These are phyloP conservation scores for Podarcis raffonei DNA, from an alignment of 2,113 vertebrate genomes.

Conservation along the genomic window DNA sequence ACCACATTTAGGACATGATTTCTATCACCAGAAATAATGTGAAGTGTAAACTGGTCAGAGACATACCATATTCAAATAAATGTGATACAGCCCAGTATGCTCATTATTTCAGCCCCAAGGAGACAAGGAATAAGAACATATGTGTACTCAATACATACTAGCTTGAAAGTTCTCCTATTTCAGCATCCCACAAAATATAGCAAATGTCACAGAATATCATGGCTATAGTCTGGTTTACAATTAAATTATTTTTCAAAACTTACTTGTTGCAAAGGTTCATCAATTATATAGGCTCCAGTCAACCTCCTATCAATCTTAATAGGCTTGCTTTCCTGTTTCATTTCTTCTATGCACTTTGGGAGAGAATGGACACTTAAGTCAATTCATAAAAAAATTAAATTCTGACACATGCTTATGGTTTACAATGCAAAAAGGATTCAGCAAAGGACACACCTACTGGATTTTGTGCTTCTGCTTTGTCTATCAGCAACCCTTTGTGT, in stretches of 20 bases:
- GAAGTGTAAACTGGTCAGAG: neutral
- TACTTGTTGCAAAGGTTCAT: constrained; percentile 98
- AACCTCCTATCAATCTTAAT: constrained; percentile 96
- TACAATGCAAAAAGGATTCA: neutral
- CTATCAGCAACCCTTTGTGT: neutral
- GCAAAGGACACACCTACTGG: too few species aligned
- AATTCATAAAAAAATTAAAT: constrained; percentile 23
- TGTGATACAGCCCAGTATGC: neutral
- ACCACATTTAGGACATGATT: neutral
- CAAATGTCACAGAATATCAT: neutral
- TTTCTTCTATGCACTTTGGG: constrained; percentile 92
- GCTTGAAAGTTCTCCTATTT: neutral
- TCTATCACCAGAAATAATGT: neutral
- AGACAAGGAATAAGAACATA: neutral
- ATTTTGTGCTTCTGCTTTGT: neutral
- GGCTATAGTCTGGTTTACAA: neutral
- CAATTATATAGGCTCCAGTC: constrained; percentile 96
- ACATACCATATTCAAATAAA: neutral
- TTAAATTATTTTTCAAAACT: constrained; percentile 55
- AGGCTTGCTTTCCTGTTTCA: constrained; percentile 89
- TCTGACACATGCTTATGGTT: neutral
- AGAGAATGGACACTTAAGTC: constrained; percentile 57
- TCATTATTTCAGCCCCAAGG: neutral
- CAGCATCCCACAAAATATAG: neutral
- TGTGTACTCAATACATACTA: neutral